A percentile compares a stretch with the other conserved stretches of the same genome.
These are phyloP conservation scores for Cantharis flavilabris DNA, from an alignment of 2,888 invertebrate genomes.

Conservation along the genomic window DNA sequence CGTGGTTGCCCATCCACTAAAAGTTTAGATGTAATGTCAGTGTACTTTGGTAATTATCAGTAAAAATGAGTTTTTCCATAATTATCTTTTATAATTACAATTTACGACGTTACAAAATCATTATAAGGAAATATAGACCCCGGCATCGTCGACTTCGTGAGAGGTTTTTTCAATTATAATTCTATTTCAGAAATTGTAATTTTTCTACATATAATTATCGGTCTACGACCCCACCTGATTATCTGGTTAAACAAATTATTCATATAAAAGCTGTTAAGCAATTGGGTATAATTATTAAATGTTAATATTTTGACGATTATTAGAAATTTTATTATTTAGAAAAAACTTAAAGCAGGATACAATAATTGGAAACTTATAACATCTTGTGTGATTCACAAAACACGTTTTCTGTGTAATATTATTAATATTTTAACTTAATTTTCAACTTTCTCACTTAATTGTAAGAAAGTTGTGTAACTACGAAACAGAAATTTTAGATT, in stretches of 20 bases:
- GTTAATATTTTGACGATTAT: neutral
- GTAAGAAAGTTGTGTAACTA: neutral
- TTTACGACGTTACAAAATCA: neutral
- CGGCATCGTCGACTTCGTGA: neutral
- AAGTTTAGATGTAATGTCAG: constrained; percentile 32
- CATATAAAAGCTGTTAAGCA: neutral
- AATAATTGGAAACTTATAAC: neutral
- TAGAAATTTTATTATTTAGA: neutral
- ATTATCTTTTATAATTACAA: neutral
- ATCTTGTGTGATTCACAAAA: neutral
- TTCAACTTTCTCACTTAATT: neutral
- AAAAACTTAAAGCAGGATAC: neutral
- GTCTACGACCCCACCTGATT: neutral
- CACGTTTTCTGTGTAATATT: neutral
- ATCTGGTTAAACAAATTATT: neutral
- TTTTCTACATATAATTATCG: neutral
- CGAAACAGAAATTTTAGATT: neutral
- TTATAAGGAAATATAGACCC: neutral
- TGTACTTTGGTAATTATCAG: neutral
- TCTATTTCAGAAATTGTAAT: neutral
- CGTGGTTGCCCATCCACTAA: constrained; percentile 74
- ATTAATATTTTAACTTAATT: neutral
- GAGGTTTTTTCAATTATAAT: neutral
- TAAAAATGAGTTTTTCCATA: neutral
- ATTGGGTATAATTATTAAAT: neutral